These are phyloP conservation scores for Erpobdella octoculata DNA, from an alignment of 2,888 invertebrate genomes.

Conservation along the genomic window DNA sequence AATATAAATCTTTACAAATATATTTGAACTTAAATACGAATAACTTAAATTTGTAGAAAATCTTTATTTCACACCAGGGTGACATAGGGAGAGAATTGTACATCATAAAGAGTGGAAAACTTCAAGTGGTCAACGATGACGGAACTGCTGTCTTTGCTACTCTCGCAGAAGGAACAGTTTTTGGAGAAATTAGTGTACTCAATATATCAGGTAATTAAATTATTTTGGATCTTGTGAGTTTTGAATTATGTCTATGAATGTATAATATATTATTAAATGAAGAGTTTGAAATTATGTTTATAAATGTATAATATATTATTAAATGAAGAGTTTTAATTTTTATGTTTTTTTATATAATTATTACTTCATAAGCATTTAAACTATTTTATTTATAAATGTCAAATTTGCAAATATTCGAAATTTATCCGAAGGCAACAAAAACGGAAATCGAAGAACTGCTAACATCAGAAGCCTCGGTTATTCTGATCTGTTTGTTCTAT, in stretches of 20 bases:
- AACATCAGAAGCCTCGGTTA: conserved; percentile 69
- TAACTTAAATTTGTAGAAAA: no score
- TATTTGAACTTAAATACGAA: no score
- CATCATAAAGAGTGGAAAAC: conserved; percentile 82
- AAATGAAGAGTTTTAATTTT: background rate
- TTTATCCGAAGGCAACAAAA: conserved; percentile 66
- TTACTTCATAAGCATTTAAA: no score
- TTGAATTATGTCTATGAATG: background rate
- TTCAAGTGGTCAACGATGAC: conserved; percentile 84
- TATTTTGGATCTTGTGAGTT: background rate
- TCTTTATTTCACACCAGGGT: no score
- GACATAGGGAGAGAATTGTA: conserved; percentile 98
- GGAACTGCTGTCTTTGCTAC: conserved; percentile 71
- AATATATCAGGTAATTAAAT: conserved; percentile 61
- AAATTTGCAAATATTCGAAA: no score
- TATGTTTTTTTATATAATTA: background rate
- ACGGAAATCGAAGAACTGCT: conserved; percentile 85
- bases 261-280: background rate
- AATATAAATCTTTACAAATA: no score
- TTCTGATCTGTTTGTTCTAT: conserved; percentile 86
- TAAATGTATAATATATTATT: background rate
- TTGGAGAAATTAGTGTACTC: conserved; percentile 81
- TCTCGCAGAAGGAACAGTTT: conserved; percentile 82
- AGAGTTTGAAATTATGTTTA: background rate
- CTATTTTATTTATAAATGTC: no score